Evolutionary conservation across 1,140 invertebrate genomes (phyloP).

Genomic region (Adoxophyes honmai): DNA sequence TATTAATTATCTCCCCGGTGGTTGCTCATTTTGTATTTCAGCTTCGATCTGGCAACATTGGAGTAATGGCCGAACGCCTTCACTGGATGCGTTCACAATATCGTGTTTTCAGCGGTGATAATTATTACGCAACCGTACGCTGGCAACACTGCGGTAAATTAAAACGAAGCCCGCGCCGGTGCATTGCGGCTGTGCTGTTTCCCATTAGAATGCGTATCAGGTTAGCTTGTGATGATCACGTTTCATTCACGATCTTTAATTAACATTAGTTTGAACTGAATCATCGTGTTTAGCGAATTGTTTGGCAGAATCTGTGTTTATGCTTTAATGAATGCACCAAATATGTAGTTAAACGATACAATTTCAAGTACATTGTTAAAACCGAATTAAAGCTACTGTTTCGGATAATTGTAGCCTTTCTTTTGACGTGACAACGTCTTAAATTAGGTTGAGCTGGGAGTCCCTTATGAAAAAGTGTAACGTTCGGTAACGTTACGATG

Average conservation of each 20-base stretch:
- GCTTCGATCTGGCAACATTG: constrained; percentile 24
- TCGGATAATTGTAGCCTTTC: too few relatives aligned
- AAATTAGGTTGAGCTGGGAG: too few relatives aligned
- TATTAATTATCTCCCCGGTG: constrained; percentile 2
- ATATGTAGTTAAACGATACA: too few relatives aligned
- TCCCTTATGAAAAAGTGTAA: too few relatives aligned
- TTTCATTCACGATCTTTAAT: constrained; percentile 11
- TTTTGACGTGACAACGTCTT: too few relatives aligned
- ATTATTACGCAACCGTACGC: constrained; percentile 42
- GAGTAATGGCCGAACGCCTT: constrained; percentile 31
- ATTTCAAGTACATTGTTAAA: too few relatives aligned
- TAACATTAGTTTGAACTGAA: neutral
- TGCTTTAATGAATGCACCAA: too few relatives aligned
- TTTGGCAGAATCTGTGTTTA: too few relatives aligned
- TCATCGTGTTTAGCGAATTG: too few relatives aligned
- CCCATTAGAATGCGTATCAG: constrained; percentile 15
- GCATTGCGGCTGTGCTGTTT: neutral
- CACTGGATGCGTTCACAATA: constrained; percentile 32
- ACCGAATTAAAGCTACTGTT: too few relatives aligned
- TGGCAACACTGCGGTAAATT: constrained; percentile 35
- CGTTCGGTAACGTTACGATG: too few relatives aligned
- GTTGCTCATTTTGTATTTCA: constrained; percentile 15
- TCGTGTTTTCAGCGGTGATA: constrained; percentile 43
- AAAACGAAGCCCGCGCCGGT: constrained; percentile 24
- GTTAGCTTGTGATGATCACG: constrained; percentile 1